Evolutionary conservation across 1,140 invertebrate species (phyloP).

Genomic region (Drosophila baimaii): DNA sequence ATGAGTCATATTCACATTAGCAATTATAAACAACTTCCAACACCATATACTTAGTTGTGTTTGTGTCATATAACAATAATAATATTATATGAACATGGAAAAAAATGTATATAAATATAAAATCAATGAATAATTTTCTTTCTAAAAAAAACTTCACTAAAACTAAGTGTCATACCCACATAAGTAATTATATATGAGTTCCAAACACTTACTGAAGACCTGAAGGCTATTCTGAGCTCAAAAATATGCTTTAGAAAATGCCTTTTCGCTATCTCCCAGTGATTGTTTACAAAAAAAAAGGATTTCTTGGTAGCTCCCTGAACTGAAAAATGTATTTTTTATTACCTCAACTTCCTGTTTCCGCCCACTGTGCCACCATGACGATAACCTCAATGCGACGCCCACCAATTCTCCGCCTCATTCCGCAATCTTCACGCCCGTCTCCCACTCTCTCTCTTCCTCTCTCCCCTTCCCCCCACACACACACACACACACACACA

Average conservation of each 20-base stretch:
- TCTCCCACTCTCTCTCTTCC: not conserved
- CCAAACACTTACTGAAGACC: too few relatives aligned
- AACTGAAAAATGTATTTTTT: constrained; percentile 10
- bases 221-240: not conserved
- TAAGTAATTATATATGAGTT: too few relatives aligned
- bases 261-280: too few relatives aligned
- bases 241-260: not conserved
- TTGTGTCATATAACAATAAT: too few relatives aligned
- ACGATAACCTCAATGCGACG: constrained; percentile 63
- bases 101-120: too few relatives aligned
- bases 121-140: too few relatives aligned
- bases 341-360: constrained; percentile 6
- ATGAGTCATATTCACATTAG: too few relatives aligned
- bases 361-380: constrained; percentile 25
- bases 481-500: not conserved
- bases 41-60: too few relatives aligned
- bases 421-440: not conserved
- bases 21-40: too few relatives aligned
- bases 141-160: not conserved
- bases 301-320: not conserved
- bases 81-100: too few relatives aligned
- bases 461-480: not conserved
- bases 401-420: constrained; percentile 5
- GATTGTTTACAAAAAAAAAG: not conserved
- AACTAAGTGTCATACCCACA: too few relatives aligned